Base-by-base conservation (phyloP, 2,888 invertebrate species). In the Alloscopus bannaensis region DNA sequence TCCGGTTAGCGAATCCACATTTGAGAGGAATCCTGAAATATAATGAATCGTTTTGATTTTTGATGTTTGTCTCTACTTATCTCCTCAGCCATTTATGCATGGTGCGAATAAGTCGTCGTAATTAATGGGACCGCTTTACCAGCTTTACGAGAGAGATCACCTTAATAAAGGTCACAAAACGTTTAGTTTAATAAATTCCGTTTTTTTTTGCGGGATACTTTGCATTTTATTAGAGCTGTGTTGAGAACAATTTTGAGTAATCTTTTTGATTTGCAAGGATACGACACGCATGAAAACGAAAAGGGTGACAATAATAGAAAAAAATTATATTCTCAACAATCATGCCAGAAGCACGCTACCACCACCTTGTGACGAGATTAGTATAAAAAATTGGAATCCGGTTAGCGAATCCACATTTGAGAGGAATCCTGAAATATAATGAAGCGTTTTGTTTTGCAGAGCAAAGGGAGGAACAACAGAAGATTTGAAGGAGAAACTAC, bases 401-500 rank as follows among this genome's bases (percentile, higher is more conserved):
- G n/a, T n/a, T n/a, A n/a, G n/a, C n/a, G n/a, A n/a, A n/a, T n/a
- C n/a, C n/a, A n/a, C n/a, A n/a, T n/a, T n/a, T n/a, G n/a, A n/a
- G n/a, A n/a, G n/a, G n/a, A n/a, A n/a, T n/a, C n/a, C n/a, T n/a
- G n/a, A n/a, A n/a, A n/a, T n/a, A n/a, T n/a, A n/a, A n/a, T n/a
- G n/a, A n/a, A n/a, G n/a, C n/a, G n/a, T 60, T 26, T 22, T 64
- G 20, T 45, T 29, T 76, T 70, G 20, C 68, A 85, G 83, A 75
- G 80, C 84, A n/a, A 85, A 85, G 76, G 84, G 84, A 66, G 84
- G 83, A 55, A 83, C 82, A 18, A 66, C 84, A 26, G 84, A 84
- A 52, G 84, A 85, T 68, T 94, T 98, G 87, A 96, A 96, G 89
- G 97, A 97, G 88, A 97, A 97, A 89, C 91, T 98, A 84, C 90